Conservation (phyloP, 2,888 invertebrate species). For the Ceratothoa steindachneri region DNA sequence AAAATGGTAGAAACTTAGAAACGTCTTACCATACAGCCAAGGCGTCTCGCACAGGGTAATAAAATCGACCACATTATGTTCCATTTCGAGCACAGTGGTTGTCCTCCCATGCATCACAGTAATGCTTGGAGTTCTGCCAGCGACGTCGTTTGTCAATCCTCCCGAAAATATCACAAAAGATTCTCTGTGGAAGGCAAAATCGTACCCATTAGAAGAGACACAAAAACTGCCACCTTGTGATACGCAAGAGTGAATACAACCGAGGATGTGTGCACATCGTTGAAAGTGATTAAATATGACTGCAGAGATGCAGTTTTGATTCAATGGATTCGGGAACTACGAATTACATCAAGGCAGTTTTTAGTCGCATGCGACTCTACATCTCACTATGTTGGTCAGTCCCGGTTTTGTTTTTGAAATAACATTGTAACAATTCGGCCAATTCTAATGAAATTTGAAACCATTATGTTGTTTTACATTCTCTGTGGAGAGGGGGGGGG, state of each 20-base stretch:
- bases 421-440: no score
- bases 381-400: no score
- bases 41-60: conserved; percentile 92
- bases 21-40: conserved; percentile 82
- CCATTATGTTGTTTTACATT: no score
- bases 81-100: conserved; percentile 98
- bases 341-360: no score
- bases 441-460: no score
- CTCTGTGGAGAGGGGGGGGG: no score
- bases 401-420: no score
- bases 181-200: conserved; percentile 62
- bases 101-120: conserved; percentile 94
- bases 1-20: no score
- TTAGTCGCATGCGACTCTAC: no score
- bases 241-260: no score
- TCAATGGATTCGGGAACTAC: no score
- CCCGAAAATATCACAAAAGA: conserved; percentile 95
- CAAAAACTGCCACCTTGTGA: no score
- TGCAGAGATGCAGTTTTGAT: neutral
- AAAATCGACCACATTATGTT: conserved; percentile 95
- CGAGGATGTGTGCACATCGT: neutral
- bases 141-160: conserved; percentile 85
- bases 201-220: neutral
- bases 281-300: neutral
- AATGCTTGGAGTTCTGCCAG: conserved; percentile 84